Conservation (phyloP, 2,113 vertebrate species). For the Melanocharis versteri region DNA sequence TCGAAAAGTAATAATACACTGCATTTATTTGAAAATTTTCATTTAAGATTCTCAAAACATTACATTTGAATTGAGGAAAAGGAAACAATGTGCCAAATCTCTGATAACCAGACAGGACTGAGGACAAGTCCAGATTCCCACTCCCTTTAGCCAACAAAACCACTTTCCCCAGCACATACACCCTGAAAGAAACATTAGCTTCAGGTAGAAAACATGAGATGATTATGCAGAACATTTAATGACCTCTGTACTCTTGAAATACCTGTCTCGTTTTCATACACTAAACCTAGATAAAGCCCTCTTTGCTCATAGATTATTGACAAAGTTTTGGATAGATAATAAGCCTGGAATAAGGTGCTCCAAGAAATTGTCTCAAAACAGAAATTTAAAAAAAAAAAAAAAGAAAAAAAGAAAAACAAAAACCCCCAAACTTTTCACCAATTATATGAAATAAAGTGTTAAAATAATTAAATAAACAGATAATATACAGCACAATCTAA, state of each 20-base stretch:
- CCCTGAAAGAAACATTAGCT: background rate
- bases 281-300: background rate
- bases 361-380: background rate
- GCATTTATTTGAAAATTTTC: background rate
- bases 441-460: background rate
- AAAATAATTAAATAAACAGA: background rate
- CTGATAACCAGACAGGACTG: background rate
- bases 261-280: background rate
- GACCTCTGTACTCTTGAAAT: background rate
- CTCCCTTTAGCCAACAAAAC: background rate
- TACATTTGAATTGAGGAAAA: background rate
- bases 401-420: background rate
- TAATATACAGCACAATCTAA: background rate
- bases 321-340: background rate
- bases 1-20: background rate
- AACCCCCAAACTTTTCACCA: fast-evolving
- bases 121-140: background rate
- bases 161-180: background rate
- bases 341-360: background rate
- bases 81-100: background rate
- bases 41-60: background rate
- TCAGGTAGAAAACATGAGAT: background rate
- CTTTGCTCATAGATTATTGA: background rate
- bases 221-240: background rate
- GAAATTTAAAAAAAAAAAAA: background rate